phyloP scores from a whole-genome alignment of 2,797 vertebrate species.

The Simalia tracyae region DNA sequence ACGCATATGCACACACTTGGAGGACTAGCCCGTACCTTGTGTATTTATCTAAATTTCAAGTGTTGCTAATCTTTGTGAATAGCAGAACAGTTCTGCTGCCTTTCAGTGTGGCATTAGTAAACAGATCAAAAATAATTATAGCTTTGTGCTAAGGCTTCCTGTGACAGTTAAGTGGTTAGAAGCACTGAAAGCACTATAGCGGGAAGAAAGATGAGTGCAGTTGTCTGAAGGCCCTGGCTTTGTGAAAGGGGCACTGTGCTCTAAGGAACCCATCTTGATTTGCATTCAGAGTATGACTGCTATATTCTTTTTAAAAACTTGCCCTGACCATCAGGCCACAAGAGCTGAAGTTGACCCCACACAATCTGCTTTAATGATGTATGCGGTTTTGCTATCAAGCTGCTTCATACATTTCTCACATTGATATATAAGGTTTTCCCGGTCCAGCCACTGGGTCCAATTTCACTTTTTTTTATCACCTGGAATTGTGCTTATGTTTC shows the following conservation, averaged over 20 bases:
- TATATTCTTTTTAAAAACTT: not conserved
- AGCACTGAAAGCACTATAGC: not conserved
- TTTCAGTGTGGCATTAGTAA: conserved; percentile 32
- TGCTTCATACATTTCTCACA: not conserved
- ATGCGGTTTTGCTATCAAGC: not conserved
- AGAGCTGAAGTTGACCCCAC: not conserved
- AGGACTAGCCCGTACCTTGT: conserved; percentile 52
- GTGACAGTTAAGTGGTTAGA: not conserved
- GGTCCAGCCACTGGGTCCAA: not conserved
- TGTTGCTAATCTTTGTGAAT: conserved; percentile 35
- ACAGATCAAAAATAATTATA: conserved; percentile 45
- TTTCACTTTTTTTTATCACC: not conserved
- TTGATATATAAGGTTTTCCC: not conserved
- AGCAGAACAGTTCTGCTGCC: not conserved
- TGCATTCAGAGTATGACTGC: not conserved
- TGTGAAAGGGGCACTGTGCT: not conserved
- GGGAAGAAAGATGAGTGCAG: not conserved
- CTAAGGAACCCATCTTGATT: not conserved
- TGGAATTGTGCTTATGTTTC: not conserved
- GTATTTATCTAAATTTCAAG: conserved; percentile 56
- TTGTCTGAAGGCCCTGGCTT: not conserved
- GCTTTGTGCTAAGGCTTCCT: conserved; percentile 30
- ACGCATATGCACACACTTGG: not conserved
- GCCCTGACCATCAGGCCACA: not conserved
- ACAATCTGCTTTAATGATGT: not conserved